A percentile compares a stretch with the other conserved stretches of the same genome.
phyloP scores from a whole-genome alignment of 2,888 invertebrate genomes.

The Lobophora halterata region DNA sequence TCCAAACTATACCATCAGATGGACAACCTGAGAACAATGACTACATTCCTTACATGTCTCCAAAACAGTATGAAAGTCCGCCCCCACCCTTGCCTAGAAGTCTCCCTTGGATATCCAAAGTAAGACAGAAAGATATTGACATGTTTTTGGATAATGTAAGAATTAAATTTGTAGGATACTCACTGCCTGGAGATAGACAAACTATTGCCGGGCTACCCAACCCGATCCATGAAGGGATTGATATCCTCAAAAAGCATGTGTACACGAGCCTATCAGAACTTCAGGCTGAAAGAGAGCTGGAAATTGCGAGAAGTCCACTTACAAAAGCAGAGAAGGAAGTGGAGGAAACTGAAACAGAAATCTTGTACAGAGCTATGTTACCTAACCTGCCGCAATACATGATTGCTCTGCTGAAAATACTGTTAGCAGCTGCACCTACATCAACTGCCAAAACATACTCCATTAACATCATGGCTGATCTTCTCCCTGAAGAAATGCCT shows the following conservation, averaged over 20 bases:
- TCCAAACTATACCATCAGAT: slow-evolving; percentile 75
- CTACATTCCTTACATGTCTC: slow-evolving; percentile 68
- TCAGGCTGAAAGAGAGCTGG: slow-evolving; percentile 94
- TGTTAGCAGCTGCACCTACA: slow-evolving; percentile 98
- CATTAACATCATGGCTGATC: slow-evolving; percentile 98
- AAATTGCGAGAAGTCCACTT: slow-evolving; percentile 94
- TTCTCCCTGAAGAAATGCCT: slow-evolving; percentile 98
- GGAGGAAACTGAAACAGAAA: slow-evolving; percentile 91
- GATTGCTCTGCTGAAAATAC: slow-evolving; percentile 97
- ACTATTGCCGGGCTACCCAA: slow-evolving; percentile 97
- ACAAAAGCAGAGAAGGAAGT: slow-evolving; percentile 91
- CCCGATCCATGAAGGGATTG: slow-evolving; percentile 97
- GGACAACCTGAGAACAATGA: slow-evolving; percentile 61
- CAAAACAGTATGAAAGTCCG: slow-evolving; percentile 70
- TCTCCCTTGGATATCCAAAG: slow-evolving; percentile 98
- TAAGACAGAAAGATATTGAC: slow-evolving; percentile 95
- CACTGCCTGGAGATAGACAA: slow-evolving; percentile 90
- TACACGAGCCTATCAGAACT: slow-evolving; percentile 96
- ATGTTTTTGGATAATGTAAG: slow-evolving; percentile 94
- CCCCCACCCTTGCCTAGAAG: slow-evolving; percentile 79
- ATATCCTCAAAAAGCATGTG: slow-evolving; percentile 94
- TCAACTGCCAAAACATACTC: slow-evolving; percentile 98
- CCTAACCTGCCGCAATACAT: slow-evolving; percentile 98
- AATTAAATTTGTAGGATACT: slow-evolving; percentile 97
- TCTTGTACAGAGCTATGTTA: slow-evolving; percentile 95